Base-by-base conservation (phyloP, 2,888 invertebrate species). In the Patella ulyssiponensis region DNA sequence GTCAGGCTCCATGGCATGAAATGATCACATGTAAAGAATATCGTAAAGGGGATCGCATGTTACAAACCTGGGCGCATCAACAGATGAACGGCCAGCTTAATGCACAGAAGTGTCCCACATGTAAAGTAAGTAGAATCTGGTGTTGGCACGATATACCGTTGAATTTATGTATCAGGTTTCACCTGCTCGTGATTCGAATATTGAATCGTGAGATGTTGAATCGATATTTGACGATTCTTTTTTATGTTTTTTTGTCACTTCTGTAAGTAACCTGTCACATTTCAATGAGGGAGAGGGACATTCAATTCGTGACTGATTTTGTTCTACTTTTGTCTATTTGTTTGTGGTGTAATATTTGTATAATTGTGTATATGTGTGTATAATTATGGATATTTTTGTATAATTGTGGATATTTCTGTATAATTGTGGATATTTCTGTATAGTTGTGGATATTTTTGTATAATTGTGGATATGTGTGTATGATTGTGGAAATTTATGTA, bases 41-140 rank as follows among this genome's bases (percentile, higher is more conserved):
- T 81, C 81, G 82, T 20, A 90, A 89, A 76, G 92, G 92, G 11
- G 91, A 92, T 80, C 88, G 88, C 33, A 85, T 92, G 75, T 83
- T 92, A 20, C 90, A 89, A 80, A 81, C 82, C 17, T 92, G 92
- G 92, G 92, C 92, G 0, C 87, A 89, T 69, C 88, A 91, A 77
- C 80, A 82, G 15, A 89, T 88, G 74, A 87, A 86, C 75, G 92
- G 92, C 1, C 90, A 90, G 79, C 81, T 83, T 17, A 92, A 92
- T 86, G 92, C 92, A 9, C 91, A 91, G 80, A 88, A 85, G 81
- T 92, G 92, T 82, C 92, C 92, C 0, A 91, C 89, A 77, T 92
- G 92, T 84, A 91, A 92, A 90, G 92, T 92, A 86, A 79, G 86
- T 73, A 33, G 33, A 2, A 2, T 33, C 33, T 4, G 33, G 33